Conservation (phyloP, 2,888 invertebrate genomes). For the Tolmerus cingulatus region DNA sequence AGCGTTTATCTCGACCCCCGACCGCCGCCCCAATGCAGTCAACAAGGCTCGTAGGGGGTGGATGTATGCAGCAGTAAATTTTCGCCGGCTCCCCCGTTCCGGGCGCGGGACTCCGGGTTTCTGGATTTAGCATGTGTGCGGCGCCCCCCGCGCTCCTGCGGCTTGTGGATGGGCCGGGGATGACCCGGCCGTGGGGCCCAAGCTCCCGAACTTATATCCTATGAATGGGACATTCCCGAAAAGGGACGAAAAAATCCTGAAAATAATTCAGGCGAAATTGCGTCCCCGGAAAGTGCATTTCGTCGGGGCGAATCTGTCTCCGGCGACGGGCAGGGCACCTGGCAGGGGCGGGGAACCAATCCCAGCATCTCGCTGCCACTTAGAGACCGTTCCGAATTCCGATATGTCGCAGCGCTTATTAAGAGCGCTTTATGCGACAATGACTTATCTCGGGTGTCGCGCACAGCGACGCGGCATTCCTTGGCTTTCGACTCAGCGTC, state of each 20-base stretch:
- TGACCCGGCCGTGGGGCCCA: background rate
- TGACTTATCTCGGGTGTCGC: conserved; percentile 20
- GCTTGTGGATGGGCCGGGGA: background rate
- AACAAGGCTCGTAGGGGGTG: conserved; percentile 39
- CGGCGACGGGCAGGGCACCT: background rate
- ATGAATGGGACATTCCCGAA: conserved; percentile 1
- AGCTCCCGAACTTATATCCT: background rate
- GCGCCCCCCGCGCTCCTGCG: background rate
- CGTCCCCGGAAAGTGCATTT: conserved; percentile 2
- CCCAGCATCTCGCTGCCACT: conserved; percentile 12
- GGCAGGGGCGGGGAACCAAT: background rate
- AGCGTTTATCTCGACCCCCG: background rate
- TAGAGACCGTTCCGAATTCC: background rate
- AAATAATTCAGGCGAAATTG: background rate
- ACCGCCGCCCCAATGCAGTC: conserved; percentile 25
- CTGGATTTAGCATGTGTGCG: conserved; percentile 1
- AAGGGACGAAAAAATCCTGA: background rate
- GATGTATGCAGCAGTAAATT: conserved; percentile 33
- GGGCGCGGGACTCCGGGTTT: too few species aligned
- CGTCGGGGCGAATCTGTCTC: background rate
- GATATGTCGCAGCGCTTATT: conserved; percentile 27
- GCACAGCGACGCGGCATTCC: background rate
- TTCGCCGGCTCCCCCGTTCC: background rate
- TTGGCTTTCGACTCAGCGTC: conserved; percentile 15
- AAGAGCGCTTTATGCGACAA: background rate